Evolutionary conservation across 2,888 invertebrate species (phyloP).

Genomic region (Copidosoma aretas): DNA sequence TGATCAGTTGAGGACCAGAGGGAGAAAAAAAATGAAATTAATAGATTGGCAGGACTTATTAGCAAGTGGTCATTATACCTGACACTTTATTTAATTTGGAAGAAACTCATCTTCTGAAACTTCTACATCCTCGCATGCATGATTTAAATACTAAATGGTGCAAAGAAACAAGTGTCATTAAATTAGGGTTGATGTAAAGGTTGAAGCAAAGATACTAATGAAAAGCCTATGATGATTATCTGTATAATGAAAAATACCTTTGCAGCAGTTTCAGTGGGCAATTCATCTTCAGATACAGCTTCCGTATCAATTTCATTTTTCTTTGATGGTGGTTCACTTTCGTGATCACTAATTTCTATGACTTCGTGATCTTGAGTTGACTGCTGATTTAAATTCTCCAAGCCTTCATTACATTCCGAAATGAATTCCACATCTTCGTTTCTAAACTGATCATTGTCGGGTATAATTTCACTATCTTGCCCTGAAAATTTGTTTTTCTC

Average conservation of each 20-base stretch:
- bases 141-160: constrained; percentile 31
- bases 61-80: constrained; percentile 44
- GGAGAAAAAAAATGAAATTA: background rate
- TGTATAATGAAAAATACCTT: constrained; percentile 50
- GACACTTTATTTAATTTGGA: constrained; percentile 43
- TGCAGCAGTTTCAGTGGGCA: constrained; percentile 61
- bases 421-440: constrained; percentile 34
- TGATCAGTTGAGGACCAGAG: no score
- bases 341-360: constrained; percentile 47
- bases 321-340: constrained; percentile 49
- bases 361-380: constrained; percentile 36
- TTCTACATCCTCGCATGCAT: constrained; percentile 47
- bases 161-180: constrained; percentile 24
- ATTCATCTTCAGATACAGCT: constrained; percentile 84
- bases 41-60: background rate
- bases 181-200: constrained; percentile 15
- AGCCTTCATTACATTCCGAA: constrained; percentile 25
- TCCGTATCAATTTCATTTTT: constrained; percentile 79
- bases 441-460: constrained; percentile 28
- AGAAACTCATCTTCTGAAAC: constrained; percentile 52
- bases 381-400: constrained; percentile 14
- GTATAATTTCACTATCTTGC: constrained; percentile 27
- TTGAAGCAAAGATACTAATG: background rate
- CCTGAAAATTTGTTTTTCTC: constrained; percentile 13
- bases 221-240: background rate